phyloP scores from a whole-genome alignment of 2,888 invertebrate species.

The Euzophera pinguis region DNA sequence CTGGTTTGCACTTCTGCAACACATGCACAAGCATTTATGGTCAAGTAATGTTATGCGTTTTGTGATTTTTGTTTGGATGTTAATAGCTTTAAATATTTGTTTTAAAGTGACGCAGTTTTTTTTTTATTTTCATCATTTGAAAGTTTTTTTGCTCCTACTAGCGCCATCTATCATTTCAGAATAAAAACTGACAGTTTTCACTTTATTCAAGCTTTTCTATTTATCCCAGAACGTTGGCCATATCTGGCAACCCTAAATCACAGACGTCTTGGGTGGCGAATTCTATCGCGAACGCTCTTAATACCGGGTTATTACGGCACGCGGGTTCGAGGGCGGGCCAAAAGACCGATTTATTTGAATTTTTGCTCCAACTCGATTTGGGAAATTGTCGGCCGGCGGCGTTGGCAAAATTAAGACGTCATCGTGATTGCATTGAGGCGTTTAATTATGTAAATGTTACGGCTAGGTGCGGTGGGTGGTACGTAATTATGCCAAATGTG shows the following conservation, averaged over 20 bases:
- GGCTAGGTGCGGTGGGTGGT: slow-evolving; percentile 71
- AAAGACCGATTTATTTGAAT: slow-evolving; percentile 76
- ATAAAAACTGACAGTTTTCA: background rate
- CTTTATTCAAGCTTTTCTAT: background rate
- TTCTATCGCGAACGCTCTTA: slow-evolving; percentile 78
- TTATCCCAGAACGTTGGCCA: background rate
- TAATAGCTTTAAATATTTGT: no score
- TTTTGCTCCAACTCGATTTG: slow-evolving; percentile 78
- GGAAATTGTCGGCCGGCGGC: slow-evolving; percentile 77
- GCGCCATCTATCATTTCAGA: background rate
- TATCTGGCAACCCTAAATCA: slow-evolving; percentile 5
- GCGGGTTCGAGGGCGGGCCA: slow-evolving; percentile 57
- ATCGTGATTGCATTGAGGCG: slow-evolving; percentile 73
- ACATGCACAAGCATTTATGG: no score
- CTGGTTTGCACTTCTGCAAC: no score
- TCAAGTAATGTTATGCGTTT: no score
- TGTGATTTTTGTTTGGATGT: no score
- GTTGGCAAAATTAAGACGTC: slow-evolving; percentile 78
- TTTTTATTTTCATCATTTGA: no score
- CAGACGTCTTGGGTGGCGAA: slow-evolving; percentile 79
- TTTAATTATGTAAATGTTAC: slow-evolving; percentile 79
- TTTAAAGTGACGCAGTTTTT: no score
- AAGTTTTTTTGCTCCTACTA: no score
- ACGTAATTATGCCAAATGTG: slow-evolving; percentile 59
- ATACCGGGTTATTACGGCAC: slow-evolving; percentile 70